Evolutionary conservation across 2,113 vertebrate genomes (phyloP).

Genomic region (Albula glossodonta): DNA sequence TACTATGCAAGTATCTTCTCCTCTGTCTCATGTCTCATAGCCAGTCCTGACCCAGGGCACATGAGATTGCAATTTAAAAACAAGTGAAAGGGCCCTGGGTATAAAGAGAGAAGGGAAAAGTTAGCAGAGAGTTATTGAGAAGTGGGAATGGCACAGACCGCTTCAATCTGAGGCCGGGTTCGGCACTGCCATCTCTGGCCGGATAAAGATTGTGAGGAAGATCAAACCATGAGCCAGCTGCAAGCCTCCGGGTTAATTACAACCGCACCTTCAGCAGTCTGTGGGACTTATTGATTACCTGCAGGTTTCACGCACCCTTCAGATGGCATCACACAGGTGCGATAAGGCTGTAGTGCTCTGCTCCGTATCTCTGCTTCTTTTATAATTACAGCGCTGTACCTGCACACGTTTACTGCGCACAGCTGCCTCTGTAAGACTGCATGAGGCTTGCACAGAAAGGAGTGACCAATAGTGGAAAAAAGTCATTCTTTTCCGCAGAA

Average conservation of each 20-base stretch:
- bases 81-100: neutral
- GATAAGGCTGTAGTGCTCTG: neutral
- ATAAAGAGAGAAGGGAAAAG: neutral
- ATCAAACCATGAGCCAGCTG: neutral
- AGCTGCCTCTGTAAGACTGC: neutral
- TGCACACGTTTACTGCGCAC: neutral
- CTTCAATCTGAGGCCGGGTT: neutral
- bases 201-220: neutral
- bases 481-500: too few species aligned
- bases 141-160: neutral
- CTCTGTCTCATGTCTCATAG: neutral
- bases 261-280: neutral
- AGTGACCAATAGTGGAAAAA: neutral
- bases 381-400: neutral
- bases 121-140: neutral
- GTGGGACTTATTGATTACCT: neutral
- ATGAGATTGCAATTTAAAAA: neutral
- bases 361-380: neutral
- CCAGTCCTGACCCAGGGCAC: conserved; percentile 14
- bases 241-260: neutral
- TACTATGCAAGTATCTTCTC: neutral
- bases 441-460: neutral
- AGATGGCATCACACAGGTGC: neutral
- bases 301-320: neutral
- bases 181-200: neutral